Conservation (phyloP, 2,797 vertebrate genomes). For the Percopsis omiscomaycus region DNA sequence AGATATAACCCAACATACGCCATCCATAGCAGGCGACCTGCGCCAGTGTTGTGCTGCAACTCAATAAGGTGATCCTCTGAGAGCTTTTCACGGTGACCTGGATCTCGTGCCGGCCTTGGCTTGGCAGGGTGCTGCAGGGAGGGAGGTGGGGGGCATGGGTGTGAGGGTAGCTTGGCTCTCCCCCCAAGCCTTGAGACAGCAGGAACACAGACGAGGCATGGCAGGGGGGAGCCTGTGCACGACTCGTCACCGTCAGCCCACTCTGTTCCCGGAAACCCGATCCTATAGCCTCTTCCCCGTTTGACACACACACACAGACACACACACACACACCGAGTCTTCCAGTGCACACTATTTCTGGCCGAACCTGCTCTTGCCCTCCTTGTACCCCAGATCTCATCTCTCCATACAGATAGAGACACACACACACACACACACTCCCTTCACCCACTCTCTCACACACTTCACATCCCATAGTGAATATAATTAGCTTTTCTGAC, state of each 20-base stretch:
- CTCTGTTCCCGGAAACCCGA: constrained; percentile 71
- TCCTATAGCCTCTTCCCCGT: constrained; percentile 20
- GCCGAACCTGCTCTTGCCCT: constrained; percentile 36
- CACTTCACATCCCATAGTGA: constrained; percentile 62
- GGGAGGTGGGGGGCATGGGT: constrained; percentile 34
- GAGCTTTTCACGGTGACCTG: constrained; percentile 52
- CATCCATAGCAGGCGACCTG: constrained; percentile 23
- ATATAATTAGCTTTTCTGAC: constrained; percentile 88
- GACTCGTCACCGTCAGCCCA: constrained; percentile 40
- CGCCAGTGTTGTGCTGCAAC: constrained; percentile 28
- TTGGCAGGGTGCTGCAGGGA: constrained; percentile 17
- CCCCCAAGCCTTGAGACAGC: background rate
- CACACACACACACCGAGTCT: background rate
- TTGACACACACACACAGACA: background rate
- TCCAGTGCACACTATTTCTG: constrained; percentile 62
- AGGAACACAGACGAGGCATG: background rate
- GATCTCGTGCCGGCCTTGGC: constrained; percentile 38
- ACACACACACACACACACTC: constrained; percentile 51
- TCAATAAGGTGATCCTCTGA: constrained; percentile 55
- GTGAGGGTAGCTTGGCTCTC: constrained; percentile 20
- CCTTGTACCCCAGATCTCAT: no score
- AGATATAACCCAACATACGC: constrained; percentile 21
- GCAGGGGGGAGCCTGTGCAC: background rate
- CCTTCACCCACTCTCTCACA: constrained; percentile 55
- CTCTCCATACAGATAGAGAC: constrained; percentile 30